A percentile compares a stretch with the other conserved stretches of the same genome.
Conservation (phyloP, 2,888 invertebrate species). For the Encarsia formosa region DNA sequence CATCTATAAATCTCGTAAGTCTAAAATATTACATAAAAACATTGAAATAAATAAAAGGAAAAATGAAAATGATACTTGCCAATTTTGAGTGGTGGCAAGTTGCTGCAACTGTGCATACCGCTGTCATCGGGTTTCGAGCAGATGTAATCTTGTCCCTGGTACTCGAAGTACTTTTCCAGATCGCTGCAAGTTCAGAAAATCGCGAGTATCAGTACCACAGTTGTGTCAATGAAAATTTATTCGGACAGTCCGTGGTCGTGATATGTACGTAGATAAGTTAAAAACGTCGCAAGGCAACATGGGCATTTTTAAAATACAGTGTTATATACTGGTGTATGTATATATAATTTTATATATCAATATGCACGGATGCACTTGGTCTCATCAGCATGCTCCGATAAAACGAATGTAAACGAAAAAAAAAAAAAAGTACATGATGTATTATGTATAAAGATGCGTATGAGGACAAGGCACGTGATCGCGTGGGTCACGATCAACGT, state of each 20-base stretch:
- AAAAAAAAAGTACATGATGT: constrained; percentile 1
- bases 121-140: constrained; percentile 89
- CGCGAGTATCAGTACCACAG: constrained; percentile 11
- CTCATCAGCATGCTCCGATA: constrained; percentile 38
- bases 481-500: constrained; percentile 11
- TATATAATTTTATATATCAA: constrained; percentile 13
- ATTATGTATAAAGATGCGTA: not conserved
- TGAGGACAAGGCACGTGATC: too few relatives aligned
- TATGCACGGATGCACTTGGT: constrained; percentile 40
- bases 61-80: constrained; percentile 36
- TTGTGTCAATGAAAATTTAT: too few relatives aligned
- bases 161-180: constrained; percentile 79
- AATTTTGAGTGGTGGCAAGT: constrained; percentile 68
- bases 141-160: constrained; percentile 93
- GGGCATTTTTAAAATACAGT: constrained; percentile 12
- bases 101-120: constrained; percentile 88
- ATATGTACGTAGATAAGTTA: too few relatives aligned
- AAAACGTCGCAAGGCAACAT: constrained; percentile 32
- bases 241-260: too few relatives aligned
- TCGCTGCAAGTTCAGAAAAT: constrained; percentile 51
- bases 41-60: not conserved
- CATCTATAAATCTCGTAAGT: not conserved
- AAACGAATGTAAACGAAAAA: constrained; percentile 21
- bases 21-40: not conserved
- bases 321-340: not conserved